Evolutionary conservation across 2,797 vertebrate genomes (phyloP).

Genomic region (Onychomys leucogaster): DNA sequence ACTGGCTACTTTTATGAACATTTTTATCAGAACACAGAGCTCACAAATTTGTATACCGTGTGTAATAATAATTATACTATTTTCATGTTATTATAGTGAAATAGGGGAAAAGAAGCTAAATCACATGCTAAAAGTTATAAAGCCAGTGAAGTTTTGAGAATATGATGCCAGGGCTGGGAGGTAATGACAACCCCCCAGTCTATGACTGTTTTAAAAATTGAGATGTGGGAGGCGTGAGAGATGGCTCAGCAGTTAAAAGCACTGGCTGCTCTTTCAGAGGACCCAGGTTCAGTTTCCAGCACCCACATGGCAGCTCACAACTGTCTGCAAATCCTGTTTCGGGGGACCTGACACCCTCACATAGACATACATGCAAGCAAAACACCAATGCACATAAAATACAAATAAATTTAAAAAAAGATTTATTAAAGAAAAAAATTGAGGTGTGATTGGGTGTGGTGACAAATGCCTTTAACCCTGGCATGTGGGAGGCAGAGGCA

Average conservation of each 20-base stretch:
- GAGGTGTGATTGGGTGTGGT: background rate
- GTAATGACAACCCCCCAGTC: background rate
- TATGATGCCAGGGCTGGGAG: too few relatives aligned
- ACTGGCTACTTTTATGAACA: background rate
- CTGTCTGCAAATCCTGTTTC: background rate
- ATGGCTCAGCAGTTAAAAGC: background rate
- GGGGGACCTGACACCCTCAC: background rate
- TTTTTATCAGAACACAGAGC: background rate
- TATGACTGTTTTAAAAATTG: background rate
- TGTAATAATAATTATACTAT: background rate
- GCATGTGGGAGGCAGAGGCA: background rate
- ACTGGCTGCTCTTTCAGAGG: background rate
- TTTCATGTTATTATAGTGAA: background rate
- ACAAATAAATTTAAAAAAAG: background rate
- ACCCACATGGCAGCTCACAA: background rate
- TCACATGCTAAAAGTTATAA: background rate
- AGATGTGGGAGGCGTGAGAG: background rate
- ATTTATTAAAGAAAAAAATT: background rate
- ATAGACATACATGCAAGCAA: background rate
- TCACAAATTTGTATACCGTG: background rate
- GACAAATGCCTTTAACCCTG: background rate
- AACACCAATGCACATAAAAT: background rate
- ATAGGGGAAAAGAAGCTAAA: background rate
- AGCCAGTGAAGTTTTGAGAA: background rate
- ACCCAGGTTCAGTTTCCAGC: background rate